A percentile compares a stretch with the other conserved stretches of the same genome.
Conservation (phyloP, 2,113 vertebrate genomes). For the Antechinus flavipes region DNA sequence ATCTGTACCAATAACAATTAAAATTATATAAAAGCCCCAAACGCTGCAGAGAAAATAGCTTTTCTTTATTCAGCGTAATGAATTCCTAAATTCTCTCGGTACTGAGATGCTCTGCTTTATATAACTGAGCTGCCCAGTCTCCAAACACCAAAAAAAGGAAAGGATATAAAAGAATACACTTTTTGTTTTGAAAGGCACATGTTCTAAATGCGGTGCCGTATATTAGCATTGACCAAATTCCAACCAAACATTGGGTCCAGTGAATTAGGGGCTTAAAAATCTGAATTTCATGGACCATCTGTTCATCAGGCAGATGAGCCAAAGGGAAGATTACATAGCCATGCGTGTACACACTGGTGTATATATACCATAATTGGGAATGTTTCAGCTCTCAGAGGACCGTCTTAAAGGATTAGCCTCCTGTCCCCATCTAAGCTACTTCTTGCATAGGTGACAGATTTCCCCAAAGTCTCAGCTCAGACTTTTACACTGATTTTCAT, state of each 20-base stretch:
- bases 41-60: slow-evolving; percentile 10
- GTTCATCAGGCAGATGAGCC: slow-evolving; percentile 55
- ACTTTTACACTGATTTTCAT: not conserved
- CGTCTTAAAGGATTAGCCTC: slow-evolving; percentile 25
- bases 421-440: not conserved
- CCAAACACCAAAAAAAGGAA: slow-evolving; percentile 1
- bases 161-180: slow-evolving; percentile 35
- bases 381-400: not conserved
- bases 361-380: slow-evolving; percentile 3
- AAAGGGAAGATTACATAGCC: slow-evolving; percentile 43
- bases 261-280: slow-evolving; percentile 26
- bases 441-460: not conserved
- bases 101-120: slow-evolving; percentile 1
- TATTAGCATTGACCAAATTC: slow-evolving; percentile 61
- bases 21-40: not conserved
- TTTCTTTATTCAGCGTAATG: slow-evolving; percentile 46
- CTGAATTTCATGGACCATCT: slow-evolving; percentile 72
- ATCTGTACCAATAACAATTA: not conserved
- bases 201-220: slow-evolving; percentile 56
- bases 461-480: not conserved
- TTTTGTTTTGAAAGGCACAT: slow-evolving; percentile 43
- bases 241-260: slow-evolving; percentile 60
- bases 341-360: slow-evolving; percentile 21
- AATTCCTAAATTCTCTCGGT: slow-evolving; percentile 33
- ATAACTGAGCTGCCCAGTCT: slow-evolving; percentile 1